Evolutionary conservation across 23 tunicate species (phyloP).

Genomic region (Halocynthia roretzi): DNA sequence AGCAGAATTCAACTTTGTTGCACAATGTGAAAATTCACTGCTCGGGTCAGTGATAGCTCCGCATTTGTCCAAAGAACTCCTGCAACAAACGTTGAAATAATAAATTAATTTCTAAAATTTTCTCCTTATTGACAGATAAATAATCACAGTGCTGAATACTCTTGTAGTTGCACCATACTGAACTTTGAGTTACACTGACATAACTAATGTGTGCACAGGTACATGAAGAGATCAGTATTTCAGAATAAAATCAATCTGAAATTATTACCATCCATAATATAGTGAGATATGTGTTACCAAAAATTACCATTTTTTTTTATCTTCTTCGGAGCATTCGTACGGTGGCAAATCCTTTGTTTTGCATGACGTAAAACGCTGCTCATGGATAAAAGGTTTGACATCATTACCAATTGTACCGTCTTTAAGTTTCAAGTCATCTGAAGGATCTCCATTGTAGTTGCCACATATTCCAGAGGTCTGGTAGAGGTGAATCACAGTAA

Average conservation of each 20-base stretch:
- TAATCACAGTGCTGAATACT: no score
- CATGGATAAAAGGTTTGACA: constrained; percentile 15
- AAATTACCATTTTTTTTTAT: constrained; percentile 1
- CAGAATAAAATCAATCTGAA: no score
- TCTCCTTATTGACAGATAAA: no score
- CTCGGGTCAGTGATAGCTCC: constrained; percentile 27
- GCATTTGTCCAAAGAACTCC: constrained; percentile 29
- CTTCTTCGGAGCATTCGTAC: constrained; percentile 18
- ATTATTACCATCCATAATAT: no score
- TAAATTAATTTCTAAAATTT: not conserved
- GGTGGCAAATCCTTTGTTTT: constrained; percentile 1
- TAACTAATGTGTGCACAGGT: no score
- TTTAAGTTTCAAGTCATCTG: constrained; percentile 23
- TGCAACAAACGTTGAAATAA: constrained; percentile 2
- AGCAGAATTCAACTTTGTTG: constrained; percentile 1
- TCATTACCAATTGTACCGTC: constrained; percentile 1
- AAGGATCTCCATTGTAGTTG: constrained; percentile 47
- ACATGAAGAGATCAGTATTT: no score
- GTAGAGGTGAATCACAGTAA: not conserved
- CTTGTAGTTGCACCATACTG: no score
- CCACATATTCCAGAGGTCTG: constrained; percentile 52
- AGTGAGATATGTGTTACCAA: not conserved
- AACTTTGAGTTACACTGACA: no score
- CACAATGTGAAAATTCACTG: constrained; percentile 25
- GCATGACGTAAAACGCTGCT: constrained; percentile 7